These are phyloP conservation scores for Phorcus lineatus DNA, from an alignment of 2,888 invertebrate genomes.

Conservation along the genomic window DNA sequence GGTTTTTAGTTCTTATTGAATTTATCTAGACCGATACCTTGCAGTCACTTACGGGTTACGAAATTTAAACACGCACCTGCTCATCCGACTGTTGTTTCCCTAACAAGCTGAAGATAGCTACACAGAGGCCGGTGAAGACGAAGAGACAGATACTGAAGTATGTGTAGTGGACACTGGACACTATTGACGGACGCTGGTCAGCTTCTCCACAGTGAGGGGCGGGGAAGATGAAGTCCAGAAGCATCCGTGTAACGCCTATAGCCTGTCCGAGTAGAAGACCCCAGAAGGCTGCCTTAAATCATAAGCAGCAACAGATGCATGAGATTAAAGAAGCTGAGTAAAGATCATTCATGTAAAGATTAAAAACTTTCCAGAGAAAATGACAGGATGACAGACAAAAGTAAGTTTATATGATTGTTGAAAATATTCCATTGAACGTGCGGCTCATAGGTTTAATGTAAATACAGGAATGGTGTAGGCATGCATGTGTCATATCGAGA, in stretches of 20 bases:
- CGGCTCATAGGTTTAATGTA: no score
- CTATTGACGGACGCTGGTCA: slow-evolving; percentile 72
- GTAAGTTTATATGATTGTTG: no score
- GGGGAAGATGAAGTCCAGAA: slow-evolving; percentile 75
- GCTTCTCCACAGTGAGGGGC: slow-evolving; percentile 75
- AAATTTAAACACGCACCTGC: slow-evolving; percentile 43
- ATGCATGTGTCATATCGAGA: no score
- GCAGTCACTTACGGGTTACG: no score
- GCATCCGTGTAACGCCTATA: slow-evolving; percentile 75
- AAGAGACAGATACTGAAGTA: slow-evolving; percentile 63
- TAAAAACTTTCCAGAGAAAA: no score
- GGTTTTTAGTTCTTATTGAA: no score
- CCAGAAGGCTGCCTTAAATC: slow-evolving; percentile 75
- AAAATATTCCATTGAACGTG: no score
- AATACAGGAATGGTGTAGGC: no score
- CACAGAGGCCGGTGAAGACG: slow-evolving; percentile 56
- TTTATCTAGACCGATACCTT: not conserved
- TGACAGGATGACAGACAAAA: no score
- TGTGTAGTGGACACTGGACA: slow-evolving; percentile 62
- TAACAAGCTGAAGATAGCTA: slow-evolving; percentile 55
- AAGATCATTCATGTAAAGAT: no score
- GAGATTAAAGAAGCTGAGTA: no score
- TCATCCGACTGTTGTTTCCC: slow-evolving; percentile 36
- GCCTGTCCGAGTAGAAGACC: slow-evolving; percentile 75
- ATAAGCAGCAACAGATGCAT: not conserved